Conservation (phyloP, 2,797 vertebrate species). For the Cephalopachus bancanus region DNA sequence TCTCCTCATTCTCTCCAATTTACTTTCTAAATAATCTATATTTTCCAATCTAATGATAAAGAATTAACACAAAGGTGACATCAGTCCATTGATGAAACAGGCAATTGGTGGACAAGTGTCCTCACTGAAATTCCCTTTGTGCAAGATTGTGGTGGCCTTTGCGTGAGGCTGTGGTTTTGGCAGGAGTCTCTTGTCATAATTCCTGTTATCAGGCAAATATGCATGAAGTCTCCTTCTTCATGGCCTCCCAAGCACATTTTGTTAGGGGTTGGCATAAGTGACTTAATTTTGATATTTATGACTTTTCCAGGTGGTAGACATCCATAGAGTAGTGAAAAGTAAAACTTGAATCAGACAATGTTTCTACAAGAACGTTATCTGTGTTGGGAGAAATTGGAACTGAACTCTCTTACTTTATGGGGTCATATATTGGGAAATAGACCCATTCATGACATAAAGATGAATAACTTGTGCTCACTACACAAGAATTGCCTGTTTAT, state of each 20-base stretch:
- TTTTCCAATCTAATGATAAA: not conserved
- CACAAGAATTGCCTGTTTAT: not conserved
- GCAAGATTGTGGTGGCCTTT: not conserved
- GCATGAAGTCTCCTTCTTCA: too few relatives aligned
- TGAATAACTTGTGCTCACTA: not conserved
- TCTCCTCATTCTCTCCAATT: too few relatives aligned
- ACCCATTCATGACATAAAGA: fast-evolving
- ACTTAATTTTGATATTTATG: not conserved
- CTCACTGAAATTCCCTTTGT: not conserved
- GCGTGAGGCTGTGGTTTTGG: not conserved
- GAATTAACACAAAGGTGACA: not conserved
- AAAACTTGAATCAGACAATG: not conserved
- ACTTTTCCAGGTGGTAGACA: not conserved
- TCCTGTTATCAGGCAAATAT: too few relatives aligned
- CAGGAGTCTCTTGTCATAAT: not conserved
- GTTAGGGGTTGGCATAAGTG: not conserved
- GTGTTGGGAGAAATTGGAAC: not conserved
- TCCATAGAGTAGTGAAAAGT: not conserved
- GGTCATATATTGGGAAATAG: not conserved
- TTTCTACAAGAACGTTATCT: not conserved
- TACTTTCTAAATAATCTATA: too few relatives aligned
- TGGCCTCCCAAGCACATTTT: not conserved
- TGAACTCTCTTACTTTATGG: fast-evolving
- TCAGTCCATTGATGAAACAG: not conserved
- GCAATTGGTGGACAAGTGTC: not conserved